Evolutionary conservation across 2,113 vertebrate species (phyloP).

Genomic region (Labeo catla): DNA sequence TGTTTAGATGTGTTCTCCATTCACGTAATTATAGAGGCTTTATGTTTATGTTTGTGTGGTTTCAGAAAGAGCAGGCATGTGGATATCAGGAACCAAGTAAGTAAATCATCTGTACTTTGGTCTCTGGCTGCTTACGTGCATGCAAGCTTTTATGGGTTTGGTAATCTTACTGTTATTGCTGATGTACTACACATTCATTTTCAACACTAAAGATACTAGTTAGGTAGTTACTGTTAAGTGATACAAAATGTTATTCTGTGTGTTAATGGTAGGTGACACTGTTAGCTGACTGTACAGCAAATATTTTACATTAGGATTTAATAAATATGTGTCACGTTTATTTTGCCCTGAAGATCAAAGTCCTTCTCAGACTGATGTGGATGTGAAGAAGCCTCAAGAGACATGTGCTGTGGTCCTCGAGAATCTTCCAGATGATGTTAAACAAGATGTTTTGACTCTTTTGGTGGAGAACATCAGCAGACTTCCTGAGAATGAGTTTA

Average conservation of each 20-base stretch:
- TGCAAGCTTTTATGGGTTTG: neutral
- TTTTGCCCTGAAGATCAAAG: neutral
- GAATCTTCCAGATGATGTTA: constrained; percentile 68
- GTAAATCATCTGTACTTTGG: neutral
- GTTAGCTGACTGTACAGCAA: neutral
- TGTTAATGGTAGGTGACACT: neutral
- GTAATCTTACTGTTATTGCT: neutral
- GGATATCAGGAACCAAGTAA: constrained; percentile 22
- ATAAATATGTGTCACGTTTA: neutral
- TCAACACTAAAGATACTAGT: neutral
- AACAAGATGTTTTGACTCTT: constrained; percentile 36
- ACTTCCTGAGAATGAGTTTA: too few relatives aligned
- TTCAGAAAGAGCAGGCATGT: neutral
- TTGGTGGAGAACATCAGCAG: too few relatives aligned
- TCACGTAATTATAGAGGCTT: neutral
- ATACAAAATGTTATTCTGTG: neutral
- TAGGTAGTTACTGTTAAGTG: neutral
- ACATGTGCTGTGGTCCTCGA: constrained; percentile 72
- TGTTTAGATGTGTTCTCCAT: neutral
- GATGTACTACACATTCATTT: neutral
- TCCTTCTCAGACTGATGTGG: neutral
- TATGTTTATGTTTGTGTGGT: neutral
- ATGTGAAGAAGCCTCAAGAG: neutral
- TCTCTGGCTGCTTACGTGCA: neutral
- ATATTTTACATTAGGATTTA: neutral